Evolutionary conservation across 2,113 vertebrate genomes (phyloP).

Genomic region (Ciconia boyciana): DNA sequence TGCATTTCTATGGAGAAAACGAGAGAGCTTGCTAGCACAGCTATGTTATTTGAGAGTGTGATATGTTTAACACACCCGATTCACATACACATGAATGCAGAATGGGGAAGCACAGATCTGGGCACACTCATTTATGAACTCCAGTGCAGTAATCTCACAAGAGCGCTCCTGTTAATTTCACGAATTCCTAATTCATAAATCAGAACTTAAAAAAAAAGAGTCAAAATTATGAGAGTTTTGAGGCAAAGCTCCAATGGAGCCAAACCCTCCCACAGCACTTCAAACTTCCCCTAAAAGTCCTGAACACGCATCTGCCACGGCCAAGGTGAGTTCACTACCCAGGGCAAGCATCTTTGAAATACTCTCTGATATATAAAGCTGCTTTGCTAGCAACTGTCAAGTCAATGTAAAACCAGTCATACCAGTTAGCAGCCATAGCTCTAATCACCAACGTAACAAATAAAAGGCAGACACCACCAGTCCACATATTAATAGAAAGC

Average conservation of each 20-base stretch:
- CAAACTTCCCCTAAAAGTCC: not conserved
- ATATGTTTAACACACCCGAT: not conserved
- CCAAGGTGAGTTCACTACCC: not conserved
- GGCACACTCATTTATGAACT: not conserved
- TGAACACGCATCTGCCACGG: fast-evolving
- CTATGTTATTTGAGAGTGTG: not conserved
- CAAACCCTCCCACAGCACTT: not conserved
- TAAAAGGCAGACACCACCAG: not conserved
- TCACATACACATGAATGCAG: not conserved
- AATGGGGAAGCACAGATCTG: not conserved
- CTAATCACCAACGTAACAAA: not conserved
- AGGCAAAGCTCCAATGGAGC: not conserved
- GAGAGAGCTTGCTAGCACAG: not conserved
- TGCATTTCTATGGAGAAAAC: not conserved
- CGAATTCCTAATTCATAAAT: not conserved
- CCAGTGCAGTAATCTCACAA: not conserved
- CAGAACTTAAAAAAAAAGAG: not conserved
- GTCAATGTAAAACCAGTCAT: not conserved
- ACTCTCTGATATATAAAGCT: not conserved
- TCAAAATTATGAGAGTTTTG: not conserved
- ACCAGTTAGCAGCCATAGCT: not conserved
- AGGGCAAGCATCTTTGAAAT: not conserved
- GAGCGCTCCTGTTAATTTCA: not conserved
- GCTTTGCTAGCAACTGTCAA: not conserved
- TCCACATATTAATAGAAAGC: not conserved